Evolutionary conservation across 2,888 invertebrate genomes (phyloP).

Genomic region (Microctonus aethiopoides): DNA sequence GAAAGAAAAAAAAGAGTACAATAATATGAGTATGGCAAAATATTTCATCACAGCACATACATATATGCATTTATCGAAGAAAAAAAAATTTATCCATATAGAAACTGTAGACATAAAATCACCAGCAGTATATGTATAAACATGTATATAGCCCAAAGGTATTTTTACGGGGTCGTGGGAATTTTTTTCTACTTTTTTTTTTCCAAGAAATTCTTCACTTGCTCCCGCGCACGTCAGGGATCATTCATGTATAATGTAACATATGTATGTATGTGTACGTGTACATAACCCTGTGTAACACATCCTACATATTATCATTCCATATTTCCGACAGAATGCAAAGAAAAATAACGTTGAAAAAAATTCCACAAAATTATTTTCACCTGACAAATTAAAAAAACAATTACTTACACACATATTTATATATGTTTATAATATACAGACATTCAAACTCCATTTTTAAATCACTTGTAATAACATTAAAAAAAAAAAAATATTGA

Average conservation of each 20-base stretch:
- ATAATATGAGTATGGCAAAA: too few relatives aligned
- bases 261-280: too few relatives aligned
- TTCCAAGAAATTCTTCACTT: constrained; percentile 39
- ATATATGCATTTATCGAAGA: neutral
- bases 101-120: neutral
- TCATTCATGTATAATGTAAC: too few relatives aligned
- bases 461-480: neutral
- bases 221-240: constrained; percentile 22
- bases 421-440: too few relatives aligned
- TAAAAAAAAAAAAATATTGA: too few relatives aligned
- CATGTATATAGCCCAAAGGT: constrained; percentile 17
- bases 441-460: too few relatives aligned
- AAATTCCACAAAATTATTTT: neutral
- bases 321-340: neutral
- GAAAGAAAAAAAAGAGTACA: neutral
- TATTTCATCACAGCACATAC: neutral
- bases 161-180: constrained; percentile 29
- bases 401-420: neutral
- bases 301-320: too few relatives aligned
- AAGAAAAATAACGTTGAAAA: neutral
- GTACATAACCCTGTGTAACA: too few relatives aligned
- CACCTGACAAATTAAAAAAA: neutral
- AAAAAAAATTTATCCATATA: neutral
- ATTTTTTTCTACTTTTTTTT: constrained; percentile 16
- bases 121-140: neutral